Base-by-base conservation (phyloP, 2,888 invertebrate species). In the Tetrapedia diversipes region DNA sequence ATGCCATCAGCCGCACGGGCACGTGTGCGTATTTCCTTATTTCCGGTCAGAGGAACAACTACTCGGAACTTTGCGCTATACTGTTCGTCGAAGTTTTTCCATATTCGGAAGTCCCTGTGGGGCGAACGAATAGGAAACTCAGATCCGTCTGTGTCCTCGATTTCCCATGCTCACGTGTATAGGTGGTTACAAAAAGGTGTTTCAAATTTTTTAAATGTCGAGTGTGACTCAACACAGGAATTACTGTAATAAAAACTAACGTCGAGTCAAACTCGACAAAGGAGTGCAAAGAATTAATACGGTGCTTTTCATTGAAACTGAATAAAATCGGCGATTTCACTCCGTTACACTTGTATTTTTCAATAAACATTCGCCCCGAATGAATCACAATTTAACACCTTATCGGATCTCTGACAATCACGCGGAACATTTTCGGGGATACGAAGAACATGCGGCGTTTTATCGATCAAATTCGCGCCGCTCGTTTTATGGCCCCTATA, bases 71-170 rank as follows among this genome's bases (percentile, higher is more conserved):
- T 39, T 34, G 2, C 7, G 1, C 3, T 10, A n/a, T n/a, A n/a
- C 1, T 11, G 24, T 24, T 49, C 49, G 37, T 60, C 29, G 8
- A 49, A 71, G 47, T 72, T 72, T 72, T 54, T 27, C 34, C 59
- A 56, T 60, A 56, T 72, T 29, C 22, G 11, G 0, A n/a, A n/a
- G n/a, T n/a, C n/a, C 2, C 1, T 11, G 0, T 19, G 2, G 22
- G 45, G 39, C 37, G 11, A 29, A 41, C 37, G 8, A 39, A 3
- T 54, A 53, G 57, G 45, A 69, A 81, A 77, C 59, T 63, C 66
- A 72, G 73, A 56, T 73, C 54, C 32, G 19, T 39, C 19, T 19
- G 1, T 24, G n/a, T 24, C 53, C 61, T 49, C 63, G 49, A 51
- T 32, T 51, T 59, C 24, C 47, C 57, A 34, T 41, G 66, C 63